These are phyloP conservation scores for Dryas iulia DNA, from an alignment of 1,140 invertebrate genomes.

Conservation along the genomic window DNA sequence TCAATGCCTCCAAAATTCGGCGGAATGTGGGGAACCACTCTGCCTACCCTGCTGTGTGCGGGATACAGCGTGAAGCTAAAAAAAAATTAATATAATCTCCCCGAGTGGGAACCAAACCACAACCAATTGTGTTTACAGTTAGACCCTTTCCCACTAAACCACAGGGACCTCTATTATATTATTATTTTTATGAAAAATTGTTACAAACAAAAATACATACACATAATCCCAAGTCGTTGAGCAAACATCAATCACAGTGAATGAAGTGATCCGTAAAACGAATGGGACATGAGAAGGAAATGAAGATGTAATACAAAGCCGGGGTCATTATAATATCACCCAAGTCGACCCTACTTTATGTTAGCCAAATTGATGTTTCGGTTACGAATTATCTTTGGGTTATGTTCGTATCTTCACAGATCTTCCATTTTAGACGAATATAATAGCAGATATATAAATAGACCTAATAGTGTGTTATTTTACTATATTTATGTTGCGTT, in stretches of 20 bases:
- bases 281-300: slow-evolving; percentile 39
- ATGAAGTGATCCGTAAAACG: slow-evolving; percentile 36
- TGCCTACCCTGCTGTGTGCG: no score
- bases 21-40: no score
- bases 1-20: no score
- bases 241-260: slow-evolving; percentile 38
- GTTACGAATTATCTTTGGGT: neutral
- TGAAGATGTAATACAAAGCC: slow-evolving; percentile 54
- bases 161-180: no score
- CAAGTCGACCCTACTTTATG: slow-evolving; percentile 42
- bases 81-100: no score
- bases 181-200: neutral
- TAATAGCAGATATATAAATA: no score
- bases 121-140: no score
- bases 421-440: neutral
- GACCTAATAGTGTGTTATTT: no score
- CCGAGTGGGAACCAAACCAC: no score
- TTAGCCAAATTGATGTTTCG: slow-evolving; percentile 43
- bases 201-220: neutral
- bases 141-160: no score
- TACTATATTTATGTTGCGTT: no score
- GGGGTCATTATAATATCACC: slow-evolving; percentile 55
- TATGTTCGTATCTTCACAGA: neutral
- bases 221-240: neutral
- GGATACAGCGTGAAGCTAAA: no score